Percentiles rank a stretch among this genome's conserved stretches.
phyloP scores from a whole-genome alignment of 2,113 vertebrate species.

The rabbit (Oryctolagus cuniculus) region mOryCun1.1 NC_091443.1:31021001-31021500 shows the following conservation, averaged over 20 bases:
- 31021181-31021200: not conserved
- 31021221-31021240: not conserved
- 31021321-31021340: not conserved
- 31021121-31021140: not conserved
- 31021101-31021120: not conserved
- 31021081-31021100: not conserved
- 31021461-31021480: not conserved
- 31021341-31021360: not conserved
- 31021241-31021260: not conserved
- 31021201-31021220: not conserved
- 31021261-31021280: not conserved
- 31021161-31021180: not conserved
- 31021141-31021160: not conserved
- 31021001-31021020: too few species aligned
- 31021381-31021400: not conserved
- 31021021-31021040: too few species aligned
- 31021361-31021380: not conserved
- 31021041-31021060: slow-evolving; percentile 7
- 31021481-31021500: not conserved
- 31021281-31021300: not conserved
- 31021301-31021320: slow-evolving; percentile 3
- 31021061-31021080: not conserved
- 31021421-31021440: not conserved
- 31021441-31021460: not conserved
- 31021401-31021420: not conserved